Base-by-base conservation (phyloP, 92 coral and sea anemone species). In the Scolanthus callimorphus region DNA sequence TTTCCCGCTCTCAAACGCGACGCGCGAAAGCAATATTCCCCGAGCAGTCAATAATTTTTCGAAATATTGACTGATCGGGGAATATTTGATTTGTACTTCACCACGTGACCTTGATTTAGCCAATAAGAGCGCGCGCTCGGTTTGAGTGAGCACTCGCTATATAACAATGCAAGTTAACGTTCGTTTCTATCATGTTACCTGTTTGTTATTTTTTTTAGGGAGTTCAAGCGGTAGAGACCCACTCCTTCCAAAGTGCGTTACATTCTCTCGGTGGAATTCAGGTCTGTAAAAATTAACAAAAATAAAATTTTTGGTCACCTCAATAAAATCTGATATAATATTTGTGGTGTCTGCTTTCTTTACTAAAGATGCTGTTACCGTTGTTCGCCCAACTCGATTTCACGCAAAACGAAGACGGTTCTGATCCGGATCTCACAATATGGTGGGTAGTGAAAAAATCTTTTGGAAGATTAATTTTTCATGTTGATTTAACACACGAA, bases 251-350 rank as follows among this genome's bases (percentile, higher is more conserved):
- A 71, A 73, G 95, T 60, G 89, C 83, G 9, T 74, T 94, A 17
- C 94, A 94, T 62, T 94, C 99, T 2, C 76, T 94, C 11, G 99
- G 99, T 13, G 99, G 99, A 24, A 90, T 94, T 31, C 99, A 94
- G 90, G 99, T 94, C 27, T 29, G 65, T 34, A 0, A n/a, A n/a
- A n/a, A n/a, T n/a, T 34, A 34, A 6, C 41, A 34, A 34, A 34
- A 34, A 15, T 34, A 34, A n/a, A n/a, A 6, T 34, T 34, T 34
- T 6, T 6, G 15, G 41, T 6, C 8, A 34, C 15, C 8, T 15
- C 41, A 34, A 6, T 6, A 34, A 15, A 34, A 15, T 34, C 15
- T 6, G 8, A 34, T 6, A 34, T 15, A 34, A 34, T 34, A 34
- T 15, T 34, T 34, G 41, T 34, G 41, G 15, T 15, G 41, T 34